Percentiles rank a stretch among this genome's conserved stretches.
These are phyloP conservation scores for Sceloporus tristichus DNA, from an alignment of 2,113 vertebrate genomes.

Conservation along the genomic window DNA sequence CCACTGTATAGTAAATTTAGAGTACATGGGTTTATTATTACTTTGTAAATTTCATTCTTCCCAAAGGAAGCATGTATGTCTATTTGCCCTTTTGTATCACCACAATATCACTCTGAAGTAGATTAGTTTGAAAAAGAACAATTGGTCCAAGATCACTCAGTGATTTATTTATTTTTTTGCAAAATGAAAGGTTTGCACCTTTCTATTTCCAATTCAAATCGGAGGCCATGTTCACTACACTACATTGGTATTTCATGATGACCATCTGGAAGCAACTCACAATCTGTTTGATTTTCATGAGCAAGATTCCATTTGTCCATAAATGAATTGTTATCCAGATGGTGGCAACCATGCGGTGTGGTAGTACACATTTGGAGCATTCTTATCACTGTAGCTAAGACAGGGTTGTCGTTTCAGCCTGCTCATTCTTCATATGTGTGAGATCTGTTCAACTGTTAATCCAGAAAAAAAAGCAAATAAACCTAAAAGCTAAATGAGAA, in stretches of 20 bases:
- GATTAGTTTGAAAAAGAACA: background rate
- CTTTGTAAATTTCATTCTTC: background rate
- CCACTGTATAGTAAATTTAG: background rate
- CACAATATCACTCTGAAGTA: background rate
- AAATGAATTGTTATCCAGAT: conserved; percentile 44
- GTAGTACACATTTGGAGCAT: background rate
- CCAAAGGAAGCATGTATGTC: too few relatives aligned
- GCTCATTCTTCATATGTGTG: background rate
- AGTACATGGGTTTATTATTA: background rate
- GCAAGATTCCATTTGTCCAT: conserved; percentile 37
- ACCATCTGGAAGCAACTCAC: background rate
- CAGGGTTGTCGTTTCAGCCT: background rate
- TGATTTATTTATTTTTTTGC: too few relatives aligned
- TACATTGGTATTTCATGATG: background rate
- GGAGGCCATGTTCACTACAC: background rate
- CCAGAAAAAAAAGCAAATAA: background rate
- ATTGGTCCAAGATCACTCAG: background rate
- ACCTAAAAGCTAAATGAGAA: background rate
- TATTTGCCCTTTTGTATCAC: background rate
- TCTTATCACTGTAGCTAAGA: conserved; percentile 34
- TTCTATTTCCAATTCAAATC: background rate
- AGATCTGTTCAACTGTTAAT: conserved; percentile 38
- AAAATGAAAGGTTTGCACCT: background rate
- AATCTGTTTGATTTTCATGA: background rate
- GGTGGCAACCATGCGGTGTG: conserved; percentile 22